Evolutionary conservation across 2,797 vertebrate genomes (phyloP), one percentile per base, ranked within the genome.

Genomic region (Argya squamiceps): DNA sequence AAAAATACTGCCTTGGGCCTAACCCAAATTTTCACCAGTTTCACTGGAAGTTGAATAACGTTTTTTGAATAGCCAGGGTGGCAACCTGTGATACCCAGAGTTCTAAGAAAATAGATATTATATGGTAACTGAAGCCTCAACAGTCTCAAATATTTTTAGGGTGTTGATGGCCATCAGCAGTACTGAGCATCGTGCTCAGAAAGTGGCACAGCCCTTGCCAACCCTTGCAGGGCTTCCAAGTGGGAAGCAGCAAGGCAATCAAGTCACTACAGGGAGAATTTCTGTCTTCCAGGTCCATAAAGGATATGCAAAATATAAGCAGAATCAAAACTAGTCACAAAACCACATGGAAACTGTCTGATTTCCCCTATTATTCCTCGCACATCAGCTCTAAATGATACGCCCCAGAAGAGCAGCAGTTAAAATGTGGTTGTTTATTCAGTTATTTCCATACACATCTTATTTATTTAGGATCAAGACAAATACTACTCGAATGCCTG

Each of bases 381-480:
- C 43, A 47, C 21, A n/a, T 43, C 67, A 53, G 55, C 70, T 73
- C 84, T 58, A 68, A 89, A 58, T 1, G 6, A 65, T 18, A 50
- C 27, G 26, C 17, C 59, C 63, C 24, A 2, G 30, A 88, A 71
- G 43, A 91, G 36, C 47, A 23, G 60, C 65, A 29, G 70, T 62
- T 87, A 67, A 91, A 94, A 55, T 11, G 19, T 7, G 24, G 53
- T 19, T 73, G 53, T 69, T 95, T 68, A 60, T 85, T 86, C 81
- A 20, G 22, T 56, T 58, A 75, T 89, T 93, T 90, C 55, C 56
- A 52, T 53, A 52, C 0, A 0, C 0, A 0, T 65, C 59, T 41
- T 90, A 88, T 77, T 83, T 74, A 81, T 81, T 84, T 89, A 64
- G 70, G 44, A 78, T 32, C 23, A 11, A 92, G 77, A 64, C 58